Evolutionary conservation across 2,888 invertebrate genomes (phyloP).

Genomic region (Phrixothrix hirtus): DNA sequence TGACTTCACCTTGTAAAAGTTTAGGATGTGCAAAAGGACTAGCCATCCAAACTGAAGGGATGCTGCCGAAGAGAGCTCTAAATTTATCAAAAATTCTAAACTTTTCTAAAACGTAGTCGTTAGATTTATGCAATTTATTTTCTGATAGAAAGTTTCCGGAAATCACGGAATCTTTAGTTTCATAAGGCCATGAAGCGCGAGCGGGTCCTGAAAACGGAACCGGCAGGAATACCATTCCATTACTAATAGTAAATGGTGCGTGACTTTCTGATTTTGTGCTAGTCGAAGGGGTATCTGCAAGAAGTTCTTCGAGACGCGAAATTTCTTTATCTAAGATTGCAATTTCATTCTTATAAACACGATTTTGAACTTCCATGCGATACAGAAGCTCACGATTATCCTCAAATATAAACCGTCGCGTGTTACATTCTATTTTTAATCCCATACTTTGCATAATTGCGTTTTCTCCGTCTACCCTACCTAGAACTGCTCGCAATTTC

Average conservation of each 20-base stretch:
- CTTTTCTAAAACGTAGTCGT: constrained; percentile 31
- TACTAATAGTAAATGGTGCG: constrained; percentile 3
- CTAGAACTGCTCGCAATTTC: constrained; percentile 76
- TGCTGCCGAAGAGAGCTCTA: constrained; percentile 45
- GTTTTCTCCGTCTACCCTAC: constrained; percentile 65
- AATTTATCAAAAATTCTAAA: constrained; percentile 41
- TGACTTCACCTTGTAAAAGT: neutral
- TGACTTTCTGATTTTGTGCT: constrained; percentile 8
- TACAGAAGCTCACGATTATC: constrained; percentile 82
- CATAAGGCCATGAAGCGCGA: constrained; percentile 45
- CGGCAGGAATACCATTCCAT: constrained; percentile 3
- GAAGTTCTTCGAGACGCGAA: constrained; percentile 69
- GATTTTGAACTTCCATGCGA: constrained; percentile 88
- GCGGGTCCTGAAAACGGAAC: constrained; percentile 4
- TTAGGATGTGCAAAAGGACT: constrained; percentile 8
- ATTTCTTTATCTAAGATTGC: constrained; percentile 79
- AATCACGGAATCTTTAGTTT: neutral
- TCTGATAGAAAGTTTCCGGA: constrained; percentile 39
- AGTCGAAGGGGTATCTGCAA: constrained; percentile 48
- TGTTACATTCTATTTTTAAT: constrained; percentile 85
- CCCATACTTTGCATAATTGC: constrained; percentile 89
- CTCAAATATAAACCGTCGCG: constrained; percentile 64
- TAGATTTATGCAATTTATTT: constrained; percentile 34
- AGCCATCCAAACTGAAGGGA: constrained; percentile 38
- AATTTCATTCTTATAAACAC: constrained; percentile 83